These are phyloP conservation scores for Leptoteleia sp. DNA, from an alignment of 1,140 invertebrate genomes.

Conservation along the genomic window DNA sequence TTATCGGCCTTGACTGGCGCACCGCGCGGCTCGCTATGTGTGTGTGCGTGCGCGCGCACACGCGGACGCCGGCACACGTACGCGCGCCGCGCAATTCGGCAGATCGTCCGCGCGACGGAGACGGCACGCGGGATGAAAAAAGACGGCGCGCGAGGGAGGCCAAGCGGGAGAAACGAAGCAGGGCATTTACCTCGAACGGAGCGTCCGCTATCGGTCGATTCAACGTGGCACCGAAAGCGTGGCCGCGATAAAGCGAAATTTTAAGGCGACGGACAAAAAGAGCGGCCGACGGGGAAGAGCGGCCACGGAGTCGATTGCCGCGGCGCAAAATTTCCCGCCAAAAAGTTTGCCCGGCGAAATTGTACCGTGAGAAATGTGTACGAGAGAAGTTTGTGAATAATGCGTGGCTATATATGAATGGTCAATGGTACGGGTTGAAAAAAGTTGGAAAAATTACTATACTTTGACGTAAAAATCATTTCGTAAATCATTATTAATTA, in stretches of 20 bases:
- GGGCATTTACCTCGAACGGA: constrained; percentile 70
- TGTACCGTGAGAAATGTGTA: too few relatives aligned
- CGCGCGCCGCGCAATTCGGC: constrained; percentile 40
- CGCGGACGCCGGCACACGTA: constrained; percentile 14
- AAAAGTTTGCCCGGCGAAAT: too few relatives aligned
- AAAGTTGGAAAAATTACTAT: too few relatives aligned
- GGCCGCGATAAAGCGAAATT: constrained; percentile 64
- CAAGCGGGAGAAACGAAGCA: constrained; percentile 60
- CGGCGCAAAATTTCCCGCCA: too few relatives aligned
- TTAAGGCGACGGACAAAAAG: constrained; percentile 62
- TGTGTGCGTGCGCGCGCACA: constrained; percentile 3
- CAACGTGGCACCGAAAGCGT: constrained; percentile 70
- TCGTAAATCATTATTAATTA: too few relatives aligned
- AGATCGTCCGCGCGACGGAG: neutral
- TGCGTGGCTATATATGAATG: too few relatives aligned
- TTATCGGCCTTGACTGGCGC: constrained; percentile 65
- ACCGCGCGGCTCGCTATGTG: constrained; percentile 54
- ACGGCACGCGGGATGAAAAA: constrained; percentile 9
- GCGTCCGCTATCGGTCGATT: constrained; percentile 78
- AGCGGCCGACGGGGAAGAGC: constrained; percentile 47
- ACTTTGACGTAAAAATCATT: too few relatives aligned
- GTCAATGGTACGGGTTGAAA: too few relatives aligned
- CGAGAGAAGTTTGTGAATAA: too few relatives aligned
- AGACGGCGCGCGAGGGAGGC: constrained; percentile 40
- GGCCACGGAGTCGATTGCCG: constrained; percentile 27